phyloP scores from a whole-genome alignment of 2,113 vertebrate genomes.

The Melanerpes formicivorus region DNA sequence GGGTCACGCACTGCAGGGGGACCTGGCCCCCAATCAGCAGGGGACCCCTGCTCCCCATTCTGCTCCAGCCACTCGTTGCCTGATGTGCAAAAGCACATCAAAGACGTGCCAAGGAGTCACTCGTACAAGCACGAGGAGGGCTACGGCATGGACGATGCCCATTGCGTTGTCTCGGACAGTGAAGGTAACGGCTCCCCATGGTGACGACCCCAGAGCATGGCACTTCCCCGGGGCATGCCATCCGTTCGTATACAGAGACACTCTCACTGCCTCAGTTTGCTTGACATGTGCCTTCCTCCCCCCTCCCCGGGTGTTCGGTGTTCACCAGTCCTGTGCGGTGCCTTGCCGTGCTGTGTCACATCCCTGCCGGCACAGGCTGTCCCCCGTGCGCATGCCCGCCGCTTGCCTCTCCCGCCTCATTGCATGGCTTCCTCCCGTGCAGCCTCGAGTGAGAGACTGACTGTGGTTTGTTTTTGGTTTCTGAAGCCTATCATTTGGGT shows the following conservation, averaged over 20 bases:
- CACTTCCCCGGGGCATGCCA: constrained; percentile 45
- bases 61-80: constrained; percentile 98
- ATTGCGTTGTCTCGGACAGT: constrained; percentile 98
- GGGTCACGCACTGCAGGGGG: constrained; percentile 81
- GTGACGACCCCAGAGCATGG: constrained; percentile 81
- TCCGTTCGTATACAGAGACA: constrained; percentile 53
- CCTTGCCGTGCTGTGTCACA: constrained; percentile 61
- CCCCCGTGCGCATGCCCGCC: constrained; percentile 70
- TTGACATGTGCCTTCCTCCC: constrained; percentile 76
- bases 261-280: constrained; percentile 68
- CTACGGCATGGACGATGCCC: constrained; percentile 95
- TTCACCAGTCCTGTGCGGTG: constrained; percentile 48
- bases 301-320: constrained; percentile 55
- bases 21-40: constrained; percentile 73
- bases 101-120: constrained; percentile 93
- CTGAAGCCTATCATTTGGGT: constrained; percentile 98
- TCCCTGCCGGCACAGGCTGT: constrained; percentile 60
- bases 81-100: constrained; percentile 96
- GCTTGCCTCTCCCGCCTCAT: constrained; percentile 73
- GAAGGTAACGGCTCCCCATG: constrained; percentile 95
- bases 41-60: constrained; percentile 92
- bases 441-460: constrained; percentile 72
- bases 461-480: constrained; percentile 90
- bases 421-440: constrained; percentile 86
- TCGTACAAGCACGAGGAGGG: constrained; percentile 95